Percentiles rank a stretch among this genome's conserved stretches.
These are phyloP conservation scores for Takifugu flavidus DNA, from an alignment of 2,113 vertebrate genomes.

Conservation along the genomic window DNA sequence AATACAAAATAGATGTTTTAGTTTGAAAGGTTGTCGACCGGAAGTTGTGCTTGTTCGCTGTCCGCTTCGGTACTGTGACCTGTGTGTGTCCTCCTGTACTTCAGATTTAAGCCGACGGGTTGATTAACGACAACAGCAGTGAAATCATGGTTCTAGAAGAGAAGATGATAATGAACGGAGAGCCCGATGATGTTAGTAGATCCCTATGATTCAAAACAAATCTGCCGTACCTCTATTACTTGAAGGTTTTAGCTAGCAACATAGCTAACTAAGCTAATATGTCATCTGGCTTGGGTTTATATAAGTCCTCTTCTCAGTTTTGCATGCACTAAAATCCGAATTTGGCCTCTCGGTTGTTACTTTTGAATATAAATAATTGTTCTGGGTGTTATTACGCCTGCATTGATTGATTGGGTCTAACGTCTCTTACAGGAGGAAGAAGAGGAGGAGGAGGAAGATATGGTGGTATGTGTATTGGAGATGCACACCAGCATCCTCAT, in stretches of 20 bases:
- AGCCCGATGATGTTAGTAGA: constrained; percentile 66
- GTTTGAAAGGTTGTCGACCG: constrained; percentile 23
- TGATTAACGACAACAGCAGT: constrained; percentile 9
- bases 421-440: constrained; percentile 55
- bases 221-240: background rate
- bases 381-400: background rate
- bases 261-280: constrained; percentile 14
- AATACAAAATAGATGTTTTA: constrained; percentile 3
- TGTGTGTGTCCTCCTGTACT: constrained; percentile 51
- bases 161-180: constrained; percentile 72
- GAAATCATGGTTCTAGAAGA: constrained; percentile 72
- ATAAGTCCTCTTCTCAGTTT: constrained; percentile 6
- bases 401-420: background rate
- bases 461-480: constrained; percentile 70
- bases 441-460: constrained; percentile 70
- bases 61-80: constrained; percentile 25
- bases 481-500: background rate
- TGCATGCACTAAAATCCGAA: background rate
- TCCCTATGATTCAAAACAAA: background rate
- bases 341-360: background rate
- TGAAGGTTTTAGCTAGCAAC: background rate
- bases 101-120: background rate
- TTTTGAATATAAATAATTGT: background rate
- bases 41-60: constrained; percentile 3
- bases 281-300: constrained; percentile 25